A percentile compares a stretch with the other conserved stretches of the same genome.
These are phyloP conservation scores for Julus scandinavius DNA, from an alignment of 2,888 invertebrate genomes.

Conservation along the genomic window DNA sequence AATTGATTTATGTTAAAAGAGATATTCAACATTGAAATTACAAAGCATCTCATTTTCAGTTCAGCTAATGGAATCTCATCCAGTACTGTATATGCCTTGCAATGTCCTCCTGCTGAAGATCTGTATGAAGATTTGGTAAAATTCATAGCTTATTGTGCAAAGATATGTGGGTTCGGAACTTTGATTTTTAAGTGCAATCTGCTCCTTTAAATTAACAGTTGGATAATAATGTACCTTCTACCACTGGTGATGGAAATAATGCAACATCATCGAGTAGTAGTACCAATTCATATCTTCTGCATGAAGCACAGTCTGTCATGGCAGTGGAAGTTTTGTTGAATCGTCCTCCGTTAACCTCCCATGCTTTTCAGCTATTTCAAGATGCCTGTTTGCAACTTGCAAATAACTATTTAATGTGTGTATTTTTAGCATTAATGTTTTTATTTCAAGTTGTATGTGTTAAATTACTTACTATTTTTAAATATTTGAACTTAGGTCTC, in stretches of 20 bases:
- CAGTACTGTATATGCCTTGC: slow-evolving; percentile 76
- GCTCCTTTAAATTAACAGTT: slow-evolving; percentile 61
- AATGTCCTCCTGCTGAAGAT: slow-evolving; percentile 73
- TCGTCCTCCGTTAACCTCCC: slow-evolving; percentile 43
- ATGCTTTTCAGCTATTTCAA: slow-evolving; percentile 51
- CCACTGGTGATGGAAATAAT: slow-evolving; percentile 64
- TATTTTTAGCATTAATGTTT: no score
- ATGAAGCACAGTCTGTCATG: slow-evolving; percentile 78
- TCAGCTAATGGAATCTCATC: slow-evolving; percentile 51
- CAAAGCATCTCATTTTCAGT: background rate
- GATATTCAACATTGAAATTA: background rate
- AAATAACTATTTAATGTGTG: slow-evolving; percentile 55
- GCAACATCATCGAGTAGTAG: slow-evolving; percentile 61
- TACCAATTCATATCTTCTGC: slow-evolving; percentile 77
- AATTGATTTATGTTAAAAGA: background rate
- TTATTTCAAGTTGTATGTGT: background rate
- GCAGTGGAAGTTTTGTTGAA: slow-evolving; percentile 56
- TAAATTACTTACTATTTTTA: background rate
- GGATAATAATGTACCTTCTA: slow-evolving; percentile 74
- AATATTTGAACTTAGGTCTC: slow-evolving; percentile 23
- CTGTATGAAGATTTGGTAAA: slow-evolving; percentile 75
- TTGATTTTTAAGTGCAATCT: slow-evolving; percentile 44
- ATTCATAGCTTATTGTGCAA: background rate
- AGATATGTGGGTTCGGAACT: background rate
- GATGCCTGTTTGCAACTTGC: slow-evolving; percentile 57